Percentiles rank a stretch among this genome's conserved stretches.
phyloP scores from a whole-genome alignment of 2,797 vertebrate genomes.

The Aphelocoma californica region DNA sequence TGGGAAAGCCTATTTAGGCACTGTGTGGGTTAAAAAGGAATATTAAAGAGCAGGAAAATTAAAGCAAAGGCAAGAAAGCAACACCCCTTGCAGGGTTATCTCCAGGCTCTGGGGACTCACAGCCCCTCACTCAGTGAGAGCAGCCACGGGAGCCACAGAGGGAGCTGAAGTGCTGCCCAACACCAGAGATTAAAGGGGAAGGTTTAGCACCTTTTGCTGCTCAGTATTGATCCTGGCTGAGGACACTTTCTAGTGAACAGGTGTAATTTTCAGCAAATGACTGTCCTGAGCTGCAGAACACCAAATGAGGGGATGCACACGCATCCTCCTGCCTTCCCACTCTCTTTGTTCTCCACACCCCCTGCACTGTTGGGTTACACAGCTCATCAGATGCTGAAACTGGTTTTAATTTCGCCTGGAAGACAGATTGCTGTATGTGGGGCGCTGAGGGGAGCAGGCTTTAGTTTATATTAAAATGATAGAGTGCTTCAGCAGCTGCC shows the following conservation, averaged over 20 bases:
- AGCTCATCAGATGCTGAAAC: constrained; percentile 74
- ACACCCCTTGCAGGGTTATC: background rate
- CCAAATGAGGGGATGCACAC: background rate
- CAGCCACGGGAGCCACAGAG: background rate
- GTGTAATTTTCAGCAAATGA: background rate
- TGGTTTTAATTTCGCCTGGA: constrained; percentile 72
- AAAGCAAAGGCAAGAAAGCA: background rate
- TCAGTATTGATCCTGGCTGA: background rate
- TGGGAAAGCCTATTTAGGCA: background rate
- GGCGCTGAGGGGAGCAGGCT: constrained; percentile 58
- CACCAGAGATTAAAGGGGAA: background rate
- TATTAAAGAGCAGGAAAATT: background rate
- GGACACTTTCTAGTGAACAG: background rate
- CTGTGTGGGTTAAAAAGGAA: background rate
- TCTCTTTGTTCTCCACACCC: background rate
- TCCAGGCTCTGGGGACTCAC: background rate
- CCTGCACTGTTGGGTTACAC: constrained; percentile 16
- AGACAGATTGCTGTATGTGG: constrained; percentile 72
- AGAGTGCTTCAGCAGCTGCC: constrained; percentile 71
- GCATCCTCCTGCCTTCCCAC: background rate
- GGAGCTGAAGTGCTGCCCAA: background rate
- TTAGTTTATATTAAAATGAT: constrained; percentile 53
- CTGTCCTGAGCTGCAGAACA: background rate
- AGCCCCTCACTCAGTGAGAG: background rate
- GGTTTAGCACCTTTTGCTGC: background rate